Base-by-base conservation (phyloP, 1,140 invertebrate genomes). In the Mercenaria mercenaria region DNA sequence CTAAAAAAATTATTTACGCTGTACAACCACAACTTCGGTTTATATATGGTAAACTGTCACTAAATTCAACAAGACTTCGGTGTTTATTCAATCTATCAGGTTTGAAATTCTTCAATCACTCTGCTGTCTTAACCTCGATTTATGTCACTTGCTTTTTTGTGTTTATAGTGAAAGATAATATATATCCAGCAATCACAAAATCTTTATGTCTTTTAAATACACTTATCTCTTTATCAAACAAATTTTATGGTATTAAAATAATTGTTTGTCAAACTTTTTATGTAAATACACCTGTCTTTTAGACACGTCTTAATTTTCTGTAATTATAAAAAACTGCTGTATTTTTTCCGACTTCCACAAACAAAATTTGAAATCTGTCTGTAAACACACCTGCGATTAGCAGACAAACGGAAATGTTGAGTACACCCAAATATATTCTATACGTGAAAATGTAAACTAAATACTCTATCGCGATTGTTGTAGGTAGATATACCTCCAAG, bases 241-340 rank as follows among this genome's bases (percentile, higher is more conserved):
- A 61, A 61, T n/a, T 82, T 82, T 64, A 37, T 61, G 29, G 56
- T 82, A 82, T 82, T 82, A 82, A 61, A 82, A 34, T 64, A 82
- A 67, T 67, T 67, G 39, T 41, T 41, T 61, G 59, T 47, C 80
- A 67, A 82, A 64, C 26, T 41, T 13, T 11, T 64, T 64, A 41
- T 61, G 15, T 43, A 37, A 59, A 82, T 67, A 82, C 80, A 82
- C 52, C 80, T 82, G 80, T n/a, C 34, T 26, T 29, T 34, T 23
- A 52, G 50, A 80, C 47, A 8, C 39, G 56, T 61, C 39, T 64
- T 43, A 41, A 82, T 64, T 82, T 82, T 39, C 34, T 41, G 29
- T 82, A 82, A 82, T 82, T 82, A 82, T 64, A 13, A 59, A n/a
- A 43, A 64, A 2, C 32, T 11, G 26, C 20, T 34, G 32, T 37